These are phyloP conservation scores for Bombus cullumanus DNA, from an alignment of 1,140 invertebrate species.

Conservation along the genomic window DNA sequence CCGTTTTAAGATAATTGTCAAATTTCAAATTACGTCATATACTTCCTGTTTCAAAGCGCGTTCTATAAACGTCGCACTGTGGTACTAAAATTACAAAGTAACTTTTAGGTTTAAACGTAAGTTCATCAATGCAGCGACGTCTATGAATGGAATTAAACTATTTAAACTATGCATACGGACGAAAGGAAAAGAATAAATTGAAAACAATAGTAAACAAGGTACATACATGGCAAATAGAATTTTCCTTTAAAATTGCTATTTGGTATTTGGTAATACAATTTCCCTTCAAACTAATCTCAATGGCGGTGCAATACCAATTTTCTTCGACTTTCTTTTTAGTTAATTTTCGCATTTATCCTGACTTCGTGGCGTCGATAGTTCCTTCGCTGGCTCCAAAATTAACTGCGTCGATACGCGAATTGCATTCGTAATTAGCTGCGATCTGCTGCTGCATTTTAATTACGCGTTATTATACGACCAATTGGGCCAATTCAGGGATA, in stretches of 20 bases:
- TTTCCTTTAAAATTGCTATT: background rate
- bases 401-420: background rate
- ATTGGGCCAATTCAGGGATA: background rate
- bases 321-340: background rate
- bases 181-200: background rate
- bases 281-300: background rate
- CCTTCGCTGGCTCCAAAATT: background rate
- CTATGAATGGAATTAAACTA: background rate
- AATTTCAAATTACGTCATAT: background rate
- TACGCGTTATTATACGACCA: constrained; percentile 16
- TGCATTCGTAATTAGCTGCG: background rate
- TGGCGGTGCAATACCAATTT: background rate
- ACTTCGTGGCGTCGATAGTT: background rate
- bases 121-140: background rate
- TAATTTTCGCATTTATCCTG: background rate
- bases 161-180: too few relatives aligned
- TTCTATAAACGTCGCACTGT: too few relatives aligned
- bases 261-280: background rate
- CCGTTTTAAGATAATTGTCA: background rate
- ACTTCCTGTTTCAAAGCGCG: background rate
- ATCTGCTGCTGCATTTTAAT: background rate
- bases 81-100: background rate
- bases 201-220: background rate
- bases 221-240: background rate
- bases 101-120: background rate